Base-by-base conservation (phyloP, 2,113 vertebrate species). In the Amazona guildingii region DNA sequence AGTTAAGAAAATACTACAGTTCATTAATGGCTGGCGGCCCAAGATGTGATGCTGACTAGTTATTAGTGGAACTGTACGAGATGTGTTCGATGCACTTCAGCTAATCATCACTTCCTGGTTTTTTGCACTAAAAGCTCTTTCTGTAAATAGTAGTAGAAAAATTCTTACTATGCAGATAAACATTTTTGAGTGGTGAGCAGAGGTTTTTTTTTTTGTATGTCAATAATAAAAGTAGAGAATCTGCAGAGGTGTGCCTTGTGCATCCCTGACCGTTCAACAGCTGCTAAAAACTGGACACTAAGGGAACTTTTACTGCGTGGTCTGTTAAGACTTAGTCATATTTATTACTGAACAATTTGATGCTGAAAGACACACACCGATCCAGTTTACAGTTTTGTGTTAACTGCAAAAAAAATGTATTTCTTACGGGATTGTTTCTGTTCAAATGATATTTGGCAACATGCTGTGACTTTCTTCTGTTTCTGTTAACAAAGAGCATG, bases 1-100 rank as follows among this genome's bases (percentile, higher is more conserved):
- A 96, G 99, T 99, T 94, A 99, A 99, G 98, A 99, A 99, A 97
- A 99, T 99, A 90, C 95, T 99, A 96, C 99, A 99, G 96, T 99
- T 99, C 97, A 99, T 99, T 94, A 98, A 98, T 41, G 99, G 99
- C 86, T 99, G 99, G 99, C 98, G 99, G 94, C 99, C 99, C 85
- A 99, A 99, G 96, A 99, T 99, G 93, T 93, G 89, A 96, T 70
- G 89, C 92, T 31, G 5, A 51, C 85, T 90, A 31, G 73, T 76
- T 63, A 70, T 55, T 68, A 92, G 86, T 92, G 92, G 94, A 96
- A 96, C 74, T 75, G 92, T 84, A 29, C 3, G 5, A 49, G 44
- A 39, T 35, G 92, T 97, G 96, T 94, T 95, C 8, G 19, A 72
- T 73, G 78, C 92, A 91, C 80, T 86, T 94, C 93, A 93, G 88